Evolutionary conservation across 2,888 invertebrate genomes (phyloP).

Genomic region (Hemithea aestivaria): DNA sequence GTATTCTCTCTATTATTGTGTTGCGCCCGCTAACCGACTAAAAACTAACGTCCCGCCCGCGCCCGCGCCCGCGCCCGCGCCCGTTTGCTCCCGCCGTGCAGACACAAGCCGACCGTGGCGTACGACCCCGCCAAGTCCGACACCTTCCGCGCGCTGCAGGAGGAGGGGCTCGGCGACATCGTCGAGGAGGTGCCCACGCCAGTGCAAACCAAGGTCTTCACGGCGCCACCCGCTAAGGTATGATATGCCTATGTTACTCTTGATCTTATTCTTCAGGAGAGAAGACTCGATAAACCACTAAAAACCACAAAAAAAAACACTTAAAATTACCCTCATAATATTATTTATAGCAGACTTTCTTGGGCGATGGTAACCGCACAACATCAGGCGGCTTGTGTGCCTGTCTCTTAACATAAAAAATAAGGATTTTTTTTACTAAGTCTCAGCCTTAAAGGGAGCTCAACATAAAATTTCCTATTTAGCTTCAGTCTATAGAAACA

Average conservation of each 20-base stretch:
- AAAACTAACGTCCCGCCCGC: constrained; percentile 63
- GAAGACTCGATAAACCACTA: too few species aligned
- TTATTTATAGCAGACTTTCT: too few species aligned
- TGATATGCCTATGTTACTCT: not conserved
- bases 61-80: constrained; percentile 27
- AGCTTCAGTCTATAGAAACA: too few species aligned
- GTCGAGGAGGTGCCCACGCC: constrained; percentile 85
- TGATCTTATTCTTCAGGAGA: too few species aligned
- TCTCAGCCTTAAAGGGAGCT: too few species aligned
- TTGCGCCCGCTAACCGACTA: constrained; percentile 77
- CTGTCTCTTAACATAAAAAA: too few species aligned
- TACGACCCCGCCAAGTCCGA: constrained; percentile 94
- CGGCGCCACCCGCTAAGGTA: constrained; percentile 82
- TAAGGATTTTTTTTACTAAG: too few species aligned
- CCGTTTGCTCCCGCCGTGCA: constrained; percentile 37
- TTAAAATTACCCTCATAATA: too few species aligned
- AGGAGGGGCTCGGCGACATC: constrained; percentile 82
- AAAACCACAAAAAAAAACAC: too few species aligned
- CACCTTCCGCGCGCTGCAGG: constrained; percentile 92
- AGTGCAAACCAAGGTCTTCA: constrained; percentile 87
- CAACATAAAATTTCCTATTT: too few species aligned
- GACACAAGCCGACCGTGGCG: constrained; percentile 84
- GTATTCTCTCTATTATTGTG: constrained; percentile 55
- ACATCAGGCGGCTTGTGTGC: too few species aligned
- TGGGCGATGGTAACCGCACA: too few species aligned